Percentiles rank a stretch among this genome's conserved stretches.
Conservation (phyloP, 1,140 invertebrate genomes). For the Conus betulinus region DNA sequence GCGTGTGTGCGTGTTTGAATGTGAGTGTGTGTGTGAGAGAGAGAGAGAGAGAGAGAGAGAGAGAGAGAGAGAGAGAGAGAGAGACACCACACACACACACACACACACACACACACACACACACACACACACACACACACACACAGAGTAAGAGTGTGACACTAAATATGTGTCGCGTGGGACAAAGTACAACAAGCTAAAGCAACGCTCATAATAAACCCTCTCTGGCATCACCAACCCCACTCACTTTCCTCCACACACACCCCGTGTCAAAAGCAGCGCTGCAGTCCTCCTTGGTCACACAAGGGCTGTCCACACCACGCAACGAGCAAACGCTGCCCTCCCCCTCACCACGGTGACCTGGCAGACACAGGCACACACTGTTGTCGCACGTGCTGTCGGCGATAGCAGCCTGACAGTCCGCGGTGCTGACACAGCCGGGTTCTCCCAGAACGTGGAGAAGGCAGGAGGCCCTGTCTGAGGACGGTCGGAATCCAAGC, state of each 20-base stretch:
- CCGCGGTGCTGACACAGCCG: conserved; percentile 17
- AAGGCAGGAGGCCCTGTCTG: conserved; percentile 22
- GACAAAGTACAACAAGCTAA: no score
- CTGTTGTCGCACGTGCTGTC: conserved; percentile 45
- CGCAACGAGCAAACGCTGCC: conserved; percentile 36
- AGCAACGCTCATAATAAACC: no score
- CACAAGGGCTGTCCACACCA: conserved; percentile 34
- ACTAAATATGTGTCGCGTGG: no score
- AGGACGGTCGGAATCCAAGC: conserved; percentile 23
- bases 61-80: conserved; percentile 21
- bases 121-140: no score
- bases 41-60: conserved; percentile 34
- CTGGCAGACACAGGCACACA: conserved; percentile 39
- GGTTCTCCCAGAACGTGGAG: background rate
- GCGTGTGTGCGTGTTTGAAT: no score
- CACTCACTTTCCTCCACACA: conserved; percentile 37
- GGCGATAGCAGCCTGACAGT: conserved; percentile 47
- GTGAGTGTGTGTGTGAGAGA: background rate
- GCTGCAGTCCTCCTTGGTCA: conserved; percentile 38
- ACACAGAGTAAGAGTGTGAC: no score
- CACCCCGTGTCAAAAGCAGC: conserved; percentile 44
- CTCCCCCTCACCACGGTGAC: conserved; percentile 29
- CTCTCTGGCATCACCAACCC: background rate
- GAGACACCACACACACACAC: background rate
- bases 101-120: no score